Evolutionary conservation across 2,113 vertebrate genomes (phyloP).

Genomic region (Esox niger): DNA sequence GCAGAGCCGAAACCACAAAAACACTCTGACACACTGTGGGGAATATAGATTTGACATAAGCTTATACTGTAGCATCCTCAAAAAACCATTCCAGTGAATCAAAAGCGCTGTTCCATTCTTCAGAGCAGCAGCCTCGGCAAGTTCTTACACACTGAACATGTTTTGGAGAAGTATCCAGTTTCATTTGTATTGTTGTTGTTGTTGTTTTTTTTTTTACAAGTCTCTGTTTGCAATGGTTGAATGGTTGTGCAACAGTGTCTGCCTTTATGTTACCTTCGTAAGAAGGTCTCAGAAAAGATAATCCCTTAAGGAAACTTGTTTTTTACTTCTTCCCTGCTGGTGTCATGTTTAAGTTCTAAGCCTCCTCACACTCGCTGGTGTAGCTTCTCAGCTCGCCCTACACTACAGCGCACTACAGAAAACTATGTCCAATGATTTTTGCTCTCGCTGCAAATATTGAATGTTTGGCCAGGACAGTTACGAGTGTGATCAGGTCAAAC

Average conservation of each 20-base stretch:
- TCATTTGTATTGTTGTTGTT: background rate
- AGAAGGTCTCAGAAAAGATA: constrained; percentile 21
- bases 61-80: background rate
- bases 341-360: constrained; percentile 43
- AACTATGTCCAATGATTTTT: constrained; percentile 40
- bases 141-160: too few species aligned
- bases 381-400: constrained; percentile 46
- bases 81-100: background rate
- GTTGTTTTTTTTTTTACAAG: background rate
- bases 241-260: background rate
- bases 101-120: background rate
- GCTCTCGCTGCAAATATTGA: constrained; percentile 69
- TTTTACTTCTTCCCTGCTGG: constrained; percentile 10
- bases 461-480: constrained; percentile 52
- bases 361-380: constrained; percentile 41
- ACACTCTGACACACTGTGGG: background rate
- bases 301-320: constrained; percentile 24
- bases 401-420: constrained; percentile 20
- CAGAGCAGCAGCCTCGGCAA: background rate
- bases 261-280: background rate
- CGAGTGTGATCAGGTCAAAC: constrained; percentile 59
- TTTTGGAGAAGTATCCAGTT: background rate
- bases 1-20: background rate
- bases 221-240: background rate
- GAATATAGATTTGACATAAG: background rate